Conservation (phyloP, 2,113 vertebrate genomes). For the Abramis brama region DNA sequence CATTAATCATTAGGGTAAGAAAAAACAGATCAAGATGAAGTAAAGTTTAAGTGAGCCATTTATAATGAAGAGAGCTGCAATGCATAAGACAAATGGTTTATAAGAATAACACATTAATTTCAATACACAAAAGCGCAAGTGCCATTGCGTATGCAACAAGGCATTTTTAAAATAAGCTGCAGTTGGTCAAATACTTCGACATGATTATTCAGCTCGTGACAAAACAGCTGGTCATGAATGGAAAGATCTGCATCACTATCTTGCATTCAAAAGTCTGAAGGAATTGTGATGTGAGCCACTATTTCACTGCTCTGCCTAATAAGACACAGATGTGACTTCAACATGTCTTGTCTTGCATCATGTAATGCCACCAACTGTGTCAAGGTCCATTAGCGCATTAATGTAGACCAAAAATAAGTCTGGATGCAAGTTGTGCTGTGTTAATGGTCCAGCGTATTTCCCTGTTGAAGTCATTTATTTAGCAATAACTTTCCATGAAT, state of each 20-base stretch:
- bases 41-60: not conserved
- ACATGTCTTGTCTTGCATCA: not conserved
- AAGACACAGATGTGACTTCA: constrained; percentile 17
- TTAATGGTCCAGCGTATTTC: not conserved
- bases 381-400: not conserved
- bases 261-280: constrained; percentile 20
- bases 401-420: not conserved
- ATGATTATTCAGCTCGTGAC: constrained; percentile 34
- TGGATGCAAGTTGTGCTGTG: constrained; percentile 4
- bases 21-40: not conserved
- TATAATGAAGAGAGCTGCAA: not conserved
- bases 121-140: not conserved
- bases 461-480: constrained; percentile 22
- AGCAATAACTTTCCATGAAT: not conserved
- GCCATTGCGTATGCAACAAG: not conserved
- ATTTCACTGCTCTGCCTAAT: constrained; percentile 37
- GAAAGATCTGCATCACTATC: constrained; percentile 38
- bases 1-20: constrained; percentile 4
- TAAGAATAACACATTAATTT: not conserved
- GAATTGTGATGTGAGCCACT: constrained; percentile 44
- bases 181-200: not conserved
- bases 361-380: constrained; percentile 13
- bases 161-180: not conserved
- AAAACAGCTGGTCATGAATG: constrained; percentile 15
- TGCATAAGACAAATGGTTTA: constrained; percentile 2